These are phyloP conservation scores for Platichthys flesus DNA, from an alignment of 2,113 vertebrate species.

Conservation along the genomic window DNA sequence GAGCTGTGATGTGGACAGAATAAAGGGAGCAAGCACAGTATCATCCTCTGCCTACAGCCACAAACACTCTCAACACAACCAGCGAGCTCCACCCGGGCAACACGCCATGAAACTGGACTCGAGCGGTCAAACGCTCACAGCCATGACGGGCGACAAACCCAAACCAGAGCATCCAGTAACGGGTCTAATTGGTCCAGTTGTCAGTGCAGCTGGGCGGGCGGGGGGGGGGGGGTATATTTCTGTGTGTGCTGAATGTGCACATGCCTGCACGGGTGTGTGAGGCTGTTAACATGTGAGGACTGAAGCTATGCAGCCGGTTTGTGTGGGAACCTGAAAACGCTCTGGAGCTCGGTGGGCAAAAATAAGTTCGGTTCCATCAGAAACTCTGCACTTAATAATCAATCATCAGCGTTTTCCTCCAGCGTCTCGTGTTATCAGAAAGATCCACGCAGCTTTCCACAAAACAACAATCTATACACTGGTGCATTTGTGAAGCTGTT, in stretches of 20 bases:
- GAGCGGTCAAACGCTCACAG: constrained; percentile 16
- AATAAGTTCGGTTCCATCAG: not conserved
- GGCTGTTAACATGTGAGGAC: constrained; percentile 25
- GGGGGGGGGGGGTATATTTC: constrained; percentile 15
- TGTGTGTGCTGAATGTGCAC: not conserved
- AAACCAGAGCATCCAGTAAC: constrained; percentile 37
- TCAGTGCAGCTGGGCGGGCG: constrained; percentile 20
- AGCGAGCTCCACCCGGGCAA: not conserved
- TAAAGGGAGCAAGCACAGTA: constrained; percentile 21
- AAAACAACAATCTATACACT: not conserved
- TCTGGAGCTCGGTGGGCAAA: not conserved
- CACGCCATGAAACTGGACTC: not conserved
- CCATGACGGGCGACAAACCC: not conserved
- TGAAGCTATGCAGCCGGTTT: not conserved
- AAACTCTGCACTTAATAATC: not conserved
- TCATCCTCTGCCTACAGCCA: not conserved
- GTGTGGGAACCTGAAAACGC: not conserved
- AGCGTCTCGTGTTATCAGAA: not conserved
- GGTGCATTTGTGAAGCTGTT: not conserved
- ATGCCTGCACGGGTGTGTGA: constrained; percentile 1
- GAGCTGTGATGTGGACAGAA: constrained; percentile 1
- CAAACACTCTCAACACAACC: not conserved
- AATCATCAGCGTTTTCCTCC: not conserved
- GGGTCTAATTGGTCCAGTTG: constrained; percentile 60
- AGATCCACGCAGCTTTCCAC: not conserved